Conservation (phyloP, 2,113 vertebrate genomes). For the Indri indri region DNA sequence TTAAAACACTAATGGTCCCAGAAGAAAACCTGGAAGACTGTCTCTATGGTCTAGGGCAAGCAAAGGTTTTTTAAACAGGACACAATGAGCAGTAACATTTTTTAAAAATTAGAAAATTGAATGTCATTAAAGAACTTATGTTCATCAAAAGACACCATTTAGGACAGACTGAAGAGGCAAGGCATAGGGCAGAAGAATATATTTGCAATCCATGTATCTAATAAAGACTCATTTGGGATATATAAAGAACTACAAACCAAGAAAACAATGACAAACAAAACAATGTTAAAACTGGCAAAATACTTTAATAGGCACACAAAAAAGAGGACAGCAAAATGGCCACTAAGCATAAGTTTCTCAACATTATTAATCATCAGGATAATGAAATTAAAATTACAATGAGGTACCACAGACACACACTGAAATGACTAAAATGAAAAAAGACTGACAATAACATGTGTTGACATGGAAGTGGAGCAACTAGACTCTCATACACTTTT, state of each 20-base stretch:
- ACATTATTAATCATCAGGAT: neutral
- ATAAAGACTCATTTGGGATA: neutral
- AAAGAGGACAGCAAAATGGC: neutral
- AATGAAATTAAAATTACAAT: neutral
- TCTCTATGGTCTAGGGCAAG: neutral
- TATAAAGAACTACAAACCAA: neutral
- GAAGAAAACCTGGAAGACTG: neutral
- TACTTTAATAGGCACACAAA: neutral
- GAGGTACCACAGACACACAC: neutral
- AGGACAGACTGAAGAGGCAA: neutral
- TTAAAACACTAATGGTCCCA: neutral
- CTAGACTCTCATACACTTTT: neutral
- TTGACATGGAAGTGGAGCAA: neutral
- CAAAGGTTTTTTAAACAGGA: neutral
- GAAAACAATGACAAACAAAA: neutral
- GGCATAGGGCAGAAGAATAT: neutral
- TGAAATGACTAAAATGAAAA: neutral
- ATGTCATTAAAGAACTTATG: neutral
- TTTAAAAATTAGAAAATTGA: neutral
- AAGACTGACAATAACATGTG: neutral
- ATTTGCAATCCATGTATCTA: neutral
- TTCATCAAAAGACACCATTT: neutral
- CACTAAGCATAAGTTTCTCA: neutral
- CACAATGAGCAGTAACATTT: neutral
- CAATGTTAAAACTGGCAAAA: neutral